phyloP scores from a whole-genome alignment of 2,113 vertebrate genomes.

The Phocoena phocoena region DNA sequence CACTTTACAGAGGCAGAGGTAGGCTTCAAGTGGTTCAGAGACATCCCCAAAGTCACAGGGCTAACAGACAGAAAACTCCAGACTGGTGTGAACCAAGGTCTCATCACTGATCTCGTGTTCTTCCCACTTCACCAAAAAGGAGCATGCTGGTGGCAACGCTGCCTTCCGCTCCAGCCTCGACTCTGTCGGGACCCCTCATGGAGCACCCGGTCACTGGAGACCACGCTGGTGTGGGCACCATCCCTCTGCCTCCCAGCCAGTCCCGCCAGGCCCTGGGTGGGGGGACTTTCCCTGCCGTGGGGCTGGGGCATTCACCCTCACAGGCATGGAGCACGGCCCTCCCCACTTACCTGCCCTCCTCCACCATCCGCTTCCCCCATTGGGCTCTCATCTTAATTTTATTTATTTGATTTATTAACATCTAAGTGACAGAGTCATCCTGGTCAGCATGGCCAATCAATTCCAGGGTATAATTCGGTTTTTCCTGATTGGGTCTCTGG shows the following conservation, averaged over 20 bases:
- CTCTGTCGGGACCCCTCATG: rapidly evolving
- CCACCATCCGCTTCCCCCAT: background rate
- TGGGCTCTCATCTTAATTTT: slow-evolving; percentile 73
- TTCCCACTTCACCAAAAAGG: background rate
- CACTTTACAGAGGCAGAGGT: background rate
- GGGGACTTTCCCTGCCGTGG: background rate
- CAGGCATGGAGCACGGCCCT: rapidly evolving
- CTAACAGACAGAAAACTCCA: background rate
- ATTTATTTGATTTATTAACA: slow-evolving; percentile 89
- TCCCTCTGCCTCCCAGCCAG: background rate
- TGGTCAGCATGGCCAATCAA: slow-evolving; percentile 91
- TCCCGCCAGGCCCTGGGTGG: background rate
- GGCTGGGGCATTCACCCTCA: background rate
- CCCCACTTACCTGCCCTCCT: background rate
- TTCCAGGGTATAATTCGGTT: slow-evolving; percentile 93
- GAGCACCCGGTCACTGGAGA: background rate
- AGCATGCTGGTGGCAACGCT: no score
- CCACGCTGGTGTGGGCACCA: rapidly evolving
- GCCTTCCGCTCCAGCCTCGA: background rate
- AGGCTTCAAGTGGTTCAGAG: background rate
- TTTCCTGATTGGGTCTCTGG: slow-evolving; percentile 88
- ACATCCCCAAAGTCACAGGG: background rate
- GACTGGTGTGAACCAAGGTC: background rate
- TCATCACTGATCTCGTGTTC: background rate
- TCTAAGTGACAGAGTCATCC: slow-evolving; percentile 86